phyloP scores from a whole-genome alignment of 2,888 invertebrate genomes.

The Eremobia ochroleuca region DNA sequence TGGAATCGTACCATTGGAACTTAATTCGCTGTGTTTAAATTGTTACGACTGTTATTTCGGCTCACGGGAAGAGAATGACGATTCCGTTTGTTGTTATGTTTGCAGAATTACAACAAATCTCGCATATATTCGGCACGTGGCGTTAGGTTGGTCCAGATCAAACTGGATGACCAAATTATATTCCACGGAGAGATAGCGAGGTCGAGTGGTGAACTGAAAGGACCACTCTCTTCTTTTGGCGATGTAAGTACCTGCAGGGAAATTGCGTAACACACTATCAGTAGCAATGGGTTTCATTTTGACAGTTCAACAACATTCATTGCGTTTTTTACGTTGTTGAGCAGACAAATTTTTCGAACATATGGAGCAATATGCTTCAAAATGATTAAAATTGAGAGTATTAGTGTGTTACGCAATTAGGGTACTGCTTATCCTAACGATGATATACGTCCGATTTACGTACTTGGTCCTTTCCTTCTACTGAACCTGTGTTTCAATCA shows the following conservation, averaged over 20 bases:
- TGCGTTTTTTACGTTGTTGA: too few species aligned
- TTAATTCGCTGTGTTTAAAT: not conserved
- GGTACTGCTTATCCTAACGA: too few species aligned
- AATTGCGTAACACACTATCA: too few species aligned
- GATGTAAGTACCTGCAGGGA: conserved; percentile 92
- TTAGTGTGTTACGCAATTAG: too few species aligned
- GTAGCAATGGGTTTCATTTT: too few species aligned
- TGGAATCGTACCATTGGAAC: not conserved
- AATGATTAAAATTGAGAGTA: too few species aligned
- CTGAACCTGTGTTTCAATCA: too few species aligned
- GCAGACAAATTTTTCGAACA: too few species aligned
- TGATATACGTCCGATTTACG: too few species aligned
- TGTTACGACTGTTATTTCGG: not conserved
- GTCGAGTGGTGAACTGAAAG: conserved; percentile 94
- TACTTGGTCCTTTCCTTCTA: too few species aligned
- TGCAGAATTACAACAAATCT: conserved; percentile 97
- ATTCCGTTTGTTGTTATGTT: conserved; percentile 18
- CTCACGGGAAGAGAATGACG: not conserved
- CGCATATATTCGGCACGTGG: conserved; percentile 96
- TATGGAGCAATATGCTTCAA: too few species aligned
- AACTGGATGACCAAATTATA: conserved; percentile 92
- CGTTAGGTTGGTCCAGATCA: conserved; percentile 93
- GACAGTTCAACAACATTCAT: too few species aligned
- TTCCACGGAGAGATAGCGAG: conserved; percentile 96
- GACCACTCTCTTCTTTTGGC: conserved; percentile 93